A percentile compares a stretch with the other conserved stretches of the same genome.
Evolutionary conservation across 1,140 invertebrate genomes (phyloP).

Genomic region (Ceratosolen solmsi): DNA sequence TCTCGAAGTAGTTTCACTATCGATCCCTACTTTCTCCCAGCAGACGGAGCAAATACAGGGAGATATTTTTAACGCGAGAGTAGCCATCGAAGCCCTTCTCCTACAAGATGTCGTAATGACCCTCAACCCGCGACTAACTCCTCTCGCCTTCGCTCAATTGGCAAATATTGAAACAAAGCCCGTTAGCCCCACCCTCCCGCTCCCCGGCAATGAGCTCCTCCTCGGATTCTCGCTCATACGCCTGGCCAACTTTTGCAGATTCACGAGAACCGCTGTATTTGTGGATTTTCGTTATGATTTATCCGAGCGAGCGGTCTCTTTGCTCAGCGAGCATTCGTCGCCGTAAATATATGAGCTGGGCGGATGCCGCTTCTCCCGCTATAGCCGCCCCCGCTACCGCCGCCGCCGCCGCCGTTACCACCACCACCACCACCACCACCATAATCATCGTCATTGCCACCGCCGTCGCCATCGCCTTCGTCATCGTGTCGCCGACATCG

Average conservation of each 20-base stretch:
- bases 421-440: not conserved
- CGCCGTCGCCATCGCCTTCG: too few species aligned
- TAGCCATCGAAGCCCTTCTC: not conserved
- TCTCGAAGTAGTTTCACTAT: conserved; percentile 17
- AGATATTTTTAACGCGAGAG: not conserved
- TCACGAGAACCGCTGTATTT: conserved; percentile 42
- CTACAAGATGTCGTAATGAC: conserved; percentile 7
- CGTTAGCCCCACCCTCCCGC: conserved; percentile 2
- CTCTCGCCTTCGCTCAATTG: conserved; percentile 23
- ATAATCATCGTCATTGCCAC: too few species aligned
- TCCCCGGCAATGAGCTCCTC: not conserved
- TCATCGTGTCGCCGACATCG: too few species aligned
- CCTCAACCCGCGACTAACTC: not conserved
- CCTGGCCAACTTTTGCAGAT: conserved; percentile 32
- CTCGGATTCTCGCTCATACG: not conserved
- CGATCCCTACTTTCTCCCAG: too few species aligned
- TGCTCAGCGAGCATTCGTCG: conserved; percentile 45
- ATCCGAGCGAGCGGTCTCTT: conserved; percentile 38
- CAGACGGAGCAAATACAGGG: not conserved
- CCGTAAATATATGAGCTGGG: conserved; percentile 52
- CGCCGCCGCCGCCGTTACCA: not conserved
- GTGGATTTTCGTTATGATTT: conserved; percentile 51
- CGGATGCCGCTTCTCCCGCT: too few species aligned
- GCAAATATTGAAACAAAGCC: conserved; percentile 52
- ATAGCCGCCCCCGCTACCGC: too few species aligned